Evolutionary conservation across 2,113 vertebrate genomes (phyloP).

Genomic region (Psittacula cyanocephala): DNA sequence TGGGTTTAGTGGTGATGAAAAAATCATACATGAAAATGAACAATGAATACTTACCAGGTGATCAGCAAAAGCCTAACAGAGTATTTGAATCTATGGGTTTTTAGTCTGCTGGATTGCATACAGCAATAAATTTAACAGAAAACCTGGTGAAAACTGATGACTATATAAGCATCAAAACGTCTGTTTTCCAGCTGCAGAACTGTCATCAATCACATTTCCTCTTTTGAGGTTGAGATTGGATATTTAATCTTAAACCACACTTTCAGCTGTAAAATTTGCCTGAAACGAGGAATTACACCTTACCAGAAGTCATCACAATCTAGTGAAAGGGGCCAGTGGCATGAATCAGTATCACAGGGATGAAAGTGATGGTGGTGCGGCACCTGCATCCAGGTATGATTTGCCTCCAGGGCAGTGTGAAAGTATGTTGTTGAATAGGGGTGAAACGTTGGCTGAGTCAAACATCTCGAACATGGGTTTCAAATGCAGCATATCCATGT

Average conservation of each 20-base stretch:
- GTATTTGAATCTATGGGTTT: not conserved
- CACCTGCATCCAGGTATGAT: not conserved
- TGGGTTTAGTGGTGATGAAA: not conserved
- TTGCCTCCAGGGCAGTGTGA: not conserved
- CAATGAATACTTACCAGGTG: not conserved
- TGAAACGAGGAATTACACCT: not conserved
- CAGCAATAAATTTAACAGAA: not conserved
- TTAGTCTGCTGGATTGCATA: not conserved
- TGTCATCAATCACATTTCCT: not conserved
- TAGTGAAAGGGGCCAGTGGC: not conserved
- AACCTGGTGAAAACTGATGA: not conserved
- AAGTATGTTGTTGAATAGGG: not conserved
- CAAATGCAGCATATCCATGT: not conserved
- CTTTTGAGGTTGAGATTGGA: not conserved
- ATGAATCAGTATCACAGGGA: not conserved
- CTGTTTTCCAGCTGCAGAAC: not conserved
- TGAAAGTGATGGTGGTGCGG: fast-evolving
- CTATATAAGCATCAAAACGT: not conserved
- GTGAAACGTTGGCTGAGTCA: not conserved
- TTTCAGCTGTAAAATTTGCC: not conserved
- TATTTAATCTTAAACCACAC: not conserved
- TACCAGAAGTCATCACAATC: not conserved
- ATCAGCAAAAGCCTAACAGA: not conserved
- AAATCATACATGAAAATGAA: not conserved
- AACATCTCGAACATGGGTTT: not conserved